These are phyloP conservation scores for Chaetorhynchus papuensis DNA, from an alignment of 2,113 vertebrate genomes.

Conservation along the genomic window DNA sequence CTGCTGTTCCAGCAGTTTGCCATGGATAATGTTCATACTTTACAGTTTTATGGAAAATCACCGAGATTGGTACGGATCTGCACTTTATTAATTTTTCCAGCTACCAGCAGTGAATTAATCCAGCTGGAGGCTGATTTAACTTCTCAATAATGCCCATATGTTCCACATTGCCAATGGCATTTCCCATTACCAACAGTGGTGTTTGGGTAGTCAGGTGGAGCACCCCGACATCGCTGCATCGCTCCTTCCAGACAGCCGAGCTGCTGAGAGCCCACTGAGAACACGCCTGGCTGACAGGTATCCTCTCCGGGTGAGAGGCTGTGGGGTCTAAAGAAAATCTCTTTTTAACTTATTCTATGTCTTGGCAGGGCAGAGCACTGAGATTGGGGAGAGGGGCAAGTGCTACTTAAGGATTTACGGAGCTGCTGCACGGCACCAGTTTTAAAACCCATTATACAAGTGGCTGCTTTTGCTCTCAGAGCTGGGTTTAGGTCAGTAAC, in stretches of 20 bases:
- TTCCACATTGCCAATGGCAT: not conserved
- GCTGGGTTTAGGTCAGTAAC: not conserved
- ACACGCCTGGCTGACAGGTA: fast-evolving
- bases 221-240: fast-evolving
- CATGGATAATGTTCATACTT: not conserved
- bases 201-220: not conserved
- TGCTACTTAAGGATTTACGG: not conserved
- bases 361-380: not conserved
- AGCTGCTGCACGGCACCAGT: not conserved
- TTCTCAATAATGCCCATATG: not conserved
- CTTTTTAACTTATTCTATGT: not conserved
- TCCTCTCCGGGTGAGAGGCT: not conserved
- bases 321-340: not conserved
- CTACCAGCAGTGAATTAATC: not conserved
- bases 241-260: not conserved
- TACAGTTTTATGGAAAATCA: not conserved
- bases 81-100: not conserved
- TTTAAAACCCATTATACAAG: not conserved
- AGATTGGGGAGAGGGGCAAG: not conserved
- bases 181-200: not conserved
- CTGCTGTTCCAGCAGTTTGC: not conserved
- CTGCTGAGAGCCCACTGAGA: fast-evolving
- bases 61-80: not conserved
- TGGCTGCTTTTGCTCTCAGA: not conserved
- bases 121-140: not conserved